Evolutionary conservation across 2,888 invertebrate genomes (phyloP).

Genomic region (Mythimna pallens): DNA sequence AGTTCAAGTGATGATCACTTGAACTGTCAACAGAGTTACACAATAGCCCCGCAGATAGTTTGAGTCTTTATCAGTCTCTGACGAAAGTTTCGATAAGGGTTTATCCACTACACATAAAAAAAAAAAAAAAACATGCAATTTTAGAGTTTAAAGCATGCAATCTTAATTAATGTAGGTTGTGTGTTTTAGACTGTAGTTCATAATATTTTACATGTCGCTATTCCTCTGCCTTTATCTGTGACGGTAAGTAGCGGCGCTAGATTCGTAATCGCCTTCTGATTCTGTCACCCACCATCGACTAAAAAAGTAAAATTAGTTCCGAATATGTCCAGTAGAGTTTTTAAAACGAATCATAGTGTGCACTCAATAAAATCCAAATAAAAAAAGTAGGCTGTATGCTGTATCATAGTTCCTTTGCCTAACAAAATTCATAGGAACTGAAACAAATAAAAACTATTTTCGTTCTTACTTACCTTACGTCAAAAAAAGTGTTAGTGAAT

Average conservation of each 20-base stretch:
- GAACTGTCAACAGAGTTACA: no score
- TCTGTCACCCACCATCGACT: neutral
- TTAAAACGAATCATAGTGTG: neutral
- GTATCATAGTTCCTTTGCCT: constrained; percentile 62
- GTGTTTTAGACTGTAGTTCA: no score
- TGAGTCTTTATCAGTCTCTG: no score
- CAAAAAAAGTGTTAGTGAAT: constrained; percentile 85
- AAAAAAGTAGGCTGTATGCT: constrained; percentile 48
- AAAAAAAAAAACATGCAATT: no score
- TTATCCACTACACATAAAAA: no score
- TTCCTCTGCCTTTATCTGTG: no score
- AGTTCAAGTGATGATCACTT: no score
- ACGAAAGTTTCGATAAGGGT: no score
- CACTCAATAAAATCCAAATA: constrained; percentile 18
- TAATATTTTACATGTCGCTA: no score
- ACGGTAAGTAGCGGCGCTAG: neutral
- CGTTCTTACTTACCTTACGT: constrained; percentile 79
- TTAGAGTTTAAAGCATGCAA: no score
- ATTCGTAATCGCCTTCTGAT: neutral
- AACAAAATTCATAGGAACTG: constrained; percentile 49
- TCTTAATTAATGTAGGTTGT: no score
- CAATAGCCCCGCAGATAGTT: no score
- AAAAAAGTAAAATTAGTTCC: constrained; percentile 21
- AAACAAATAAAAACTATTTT: constrained; percentile 74
- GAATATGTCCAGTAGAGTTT: constrained; percentile 13